Base-by-base conservation (phyloP, 2,113 vertebrate genomes). In the Vidua chalybeata region DNA sequence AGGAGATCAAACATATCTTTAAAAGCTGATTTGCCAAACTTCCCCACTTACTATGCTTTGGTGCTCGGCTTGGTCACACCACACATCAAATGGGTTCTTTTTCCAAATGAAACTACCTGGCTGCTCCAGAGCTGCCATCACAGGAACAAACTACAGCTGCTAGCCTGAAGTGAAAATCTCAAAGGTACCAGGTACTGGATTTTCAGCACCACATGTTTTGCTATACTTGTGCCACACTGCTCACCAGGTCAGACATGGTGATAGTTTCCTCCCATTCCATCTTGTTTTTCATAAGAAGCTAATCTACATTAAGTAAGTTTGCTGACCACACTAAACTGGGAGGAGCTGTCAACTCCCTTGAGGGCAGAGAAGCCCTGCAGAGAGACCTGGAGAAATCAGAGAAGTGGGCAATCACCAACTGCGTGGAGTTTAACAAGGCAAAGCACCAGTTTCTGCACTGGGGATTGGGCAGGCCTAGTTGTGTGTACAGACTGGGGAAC, bases 61-160 rank as follows among this genome's bases (percentile, higher is more conserved):
- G 10, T 46, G 22, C 27, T 8, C 9, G 4, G n/a, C 0, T 0
- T 15, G 37, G 12, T 30, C 75, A 72, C 28, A 18, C 27, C 27
- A 37, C 3, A 1, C 28, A 26, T 61, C 20, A 28, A 5, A 19
- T 20, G 4, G 12, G 7, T n/a, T 64, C 15, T 30, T 88, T 64
- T 68, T 39, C 30, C 52, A 43, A 63, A 52, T 22, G 26, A 77
- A 78, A 52, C 43, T 26, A 27, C 55, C 24, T 7, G 37, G 11
- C 20, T 78, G 27, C 49, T 52, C 69, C 48, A 73, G 54, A 33
- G 10, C 22, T 58, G 14, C 54, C 23, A 55, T 12, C 64, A 18
- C n/a, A 22, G 37, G 14, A 43, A 24, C 16, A 30, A 27, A 27
- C 27, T 31, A 13, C 72, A 66, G 41, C 18, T 63, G 3, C 46